Base-by-base conservation (phyloP, 2,888 invertebrate species). In the Rotaria magnacalcarata region DNA sequence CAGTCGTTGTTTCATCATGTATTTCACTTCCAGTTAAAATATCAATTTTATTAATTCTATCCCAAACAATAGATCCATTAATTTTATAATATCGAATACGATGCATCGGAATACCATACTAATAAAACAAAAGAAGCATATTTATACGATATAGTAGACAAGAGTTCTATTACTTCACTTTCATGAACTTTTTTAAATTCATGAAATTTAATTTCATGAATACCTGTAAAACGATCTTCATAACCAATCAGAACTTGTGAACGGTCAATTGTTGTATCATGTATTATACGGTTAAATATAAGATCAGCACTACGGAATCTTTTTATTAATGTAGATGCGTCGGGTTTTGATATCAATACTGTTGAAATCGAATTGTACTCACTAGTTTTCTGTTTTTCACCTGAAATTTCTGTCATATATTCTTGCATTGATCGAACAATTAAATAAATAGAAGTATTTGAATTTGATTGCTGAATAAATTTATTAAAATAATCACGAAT, bases 101-200 rank as follows among this genome's bases (percentile, higher is more conserved):
- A 85, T 86, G 85, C 11, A 85, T 41, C 2, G 85, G 85, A 24
- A 86, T 54, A 41, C 86, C 85, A 50, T 54, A 47, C 67, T 67
- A 5, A 58, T 14, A 27, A 14, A 60, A 60, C 27, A 34, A 67
- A 67, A 16, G 34, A 27, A 5, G 14, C 2, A 54, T 6, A 27
- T 10, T 34, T 34, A 67, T 34, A 27, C 0, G 27, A 67, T n/a
- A 60, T n/a, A n/a, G 8, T 54, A 54, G 19, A 10, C 5, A 54
- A 54, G 21, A 54, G 21, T 54, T 0, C 21, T 34, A 4, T 67
- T 67, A 67, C 67, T 43, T 43, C 14, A n/a, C 67, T 52, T 21
- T 86, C 86, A 52, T 86, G 86, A 19, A 85, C 75, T 41, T 85
- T 85, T 75, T 86, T 86, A 34, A 74, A 86, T 27, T 86, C 75